Conservation (phyloP, 1,140 invertebrate genomes). For the Drosophila miranda region DNA sequence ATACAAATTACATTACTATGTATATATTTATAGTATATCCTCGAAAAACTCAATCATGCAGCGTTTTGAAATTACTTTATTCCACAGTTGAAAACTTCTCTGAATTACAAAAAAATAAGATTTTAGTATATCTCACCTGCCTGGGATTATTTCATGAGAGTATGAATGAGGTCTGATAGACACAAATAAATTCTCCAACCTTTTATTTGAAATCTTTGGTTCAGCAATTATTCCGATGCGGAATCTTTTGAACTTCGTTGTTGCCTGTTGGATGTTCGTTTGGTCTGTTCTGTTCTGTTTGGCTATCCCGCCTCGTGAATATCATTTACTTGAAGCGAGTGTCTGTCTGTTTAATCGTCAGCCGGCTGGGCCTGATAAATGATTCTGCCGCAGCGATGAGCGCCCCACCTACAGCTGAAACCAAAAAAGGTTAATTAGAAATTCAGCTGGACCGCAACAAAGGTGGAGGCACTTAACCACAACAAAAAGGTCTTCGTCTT, state of each 20-base stretch:
- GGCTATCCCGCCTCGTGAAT: slow-evolving; percentile 24
- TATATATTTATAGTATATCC: too few species aligned
- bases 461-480: slow-evolving; percentile 51
- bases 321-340: slow-evolving; percentile 16
- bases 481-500: slow-evolving; percentile 35
- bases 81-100: too few species aligned
- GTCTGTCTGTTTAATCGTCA: slow-evolving; percentile 4
- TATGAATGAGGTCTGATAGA: background rate
- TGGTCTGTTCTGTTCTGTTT: slow-evolving; percentile 36
- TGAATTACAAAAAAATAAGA: too few species aligned
- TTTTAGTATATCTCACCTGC: too few species aligned
- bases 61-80: too few species aligned
- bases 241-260: slow-evolving; percentile 45
- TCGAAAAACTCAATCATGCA: too few species aligned
- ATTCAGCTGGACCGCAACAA: slow-evolving; percentile 51
- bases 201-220: slow-evolving; percentile 27
- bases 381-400: slow-evolving; percentile 12
- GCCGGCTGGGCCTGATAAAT: slow-evolving; percentile 17
- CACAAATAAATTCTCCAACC: background rate
- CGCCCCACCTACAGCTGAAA: slow-evolving; percentile 13
- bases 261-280: slow-evolving; percentile 31
- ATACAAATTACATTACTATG: too few species aligned
- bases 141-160: too few species aligned
- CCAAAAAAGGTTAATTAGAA: slow-evolving; percentile 64
- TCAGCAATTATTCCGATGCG: slow-evolving; percentile 29